Evolutionary conservation across 2,113 vertebrate genomes (phyloP).

Genomic region (Serinus canaria): DNA sequence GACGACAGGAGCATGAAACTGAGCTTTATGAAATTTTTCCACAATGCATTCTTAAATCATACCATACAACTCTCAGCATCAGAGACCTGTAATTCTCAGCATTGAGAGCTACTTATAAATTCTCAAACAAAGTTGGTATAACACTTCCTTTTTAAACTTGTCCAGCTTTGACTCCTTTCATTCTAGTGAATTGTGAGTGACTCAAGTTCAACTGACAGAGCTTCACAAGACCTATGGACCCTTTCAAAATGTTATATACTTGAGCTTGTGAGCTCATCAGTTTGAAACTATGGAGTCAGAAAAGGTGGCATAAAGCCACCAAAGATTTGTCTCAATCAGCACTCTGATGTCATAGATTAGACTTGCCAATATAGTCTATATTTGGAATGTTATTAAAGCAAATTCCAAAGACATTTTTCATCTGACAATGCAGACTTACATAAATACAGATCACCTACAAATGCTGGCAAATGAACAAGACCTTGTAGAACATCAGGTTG

Average conservation of each 20-base stretch:
- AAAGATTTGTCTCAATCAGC: neutral
- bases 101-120: neutral
- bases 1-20: neutral
- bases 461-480: neutral
- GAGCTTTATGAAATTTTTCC: neutral
- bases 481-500: neutral
- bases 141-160: neutral
- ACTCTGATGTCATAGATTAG: neutral
- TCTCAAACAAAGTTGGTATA: neutral
- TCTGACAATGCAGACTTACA: neutral
- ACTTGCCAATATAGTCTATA: neutral
- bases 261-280: neutral
- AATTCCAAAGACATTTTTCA: constrained; percentile 13
- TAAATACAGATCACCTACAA: neutral
- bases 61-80: neutral
- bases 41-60: neutral
- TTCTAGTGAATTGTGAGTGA: neutral
- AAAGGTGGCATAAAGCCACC: neutral
- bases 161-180: neutral
- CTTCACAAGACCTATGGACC: neutral
- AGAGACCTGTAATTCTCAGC: neutral
- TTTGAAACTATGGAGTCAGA: neutral
- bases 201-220: neutral
- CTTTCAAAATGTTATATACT: neutral
- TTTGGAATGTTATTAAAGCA: neutral